These are phyloP conservation scores for Microtus montanus DNA, from an alignment of 2,113 vertebrate species.

Conservation along the genomic window DNA sequence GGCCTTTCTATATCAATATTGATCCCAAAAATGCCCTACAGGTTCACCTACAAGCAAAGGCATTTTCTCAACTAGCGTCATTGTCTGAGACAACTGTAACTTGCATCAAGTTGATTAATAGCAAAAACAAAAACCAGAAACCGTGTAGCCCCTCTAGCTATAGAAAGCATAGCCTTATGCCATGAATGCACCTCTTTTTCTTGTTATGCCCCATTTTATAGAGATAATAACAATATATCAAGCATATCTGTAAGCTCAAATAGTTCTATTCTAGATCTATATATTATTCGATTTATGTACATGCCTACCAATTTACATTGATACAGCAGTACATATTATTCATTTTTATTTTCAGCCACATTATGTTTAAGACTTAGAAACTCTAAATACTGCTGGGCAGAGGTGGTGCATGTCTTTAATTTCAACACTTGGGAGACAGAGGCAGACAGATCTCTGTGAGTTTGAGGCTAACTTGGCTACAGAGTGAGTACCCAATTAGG, in stretches of 20 bases:
- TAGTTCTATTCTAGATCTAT: not conserved
- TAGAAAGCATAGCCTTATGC: not conserved
- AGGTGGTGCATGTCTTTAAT: too few relatives aligned
- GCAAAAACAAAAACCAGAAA: not conserved
- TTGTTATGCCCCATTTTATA: not conserved
- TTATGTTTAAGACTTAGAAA: constrained; percentile 15
- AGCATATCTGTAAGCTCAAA: not conserved
- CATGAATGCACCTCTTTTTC: not conserved
- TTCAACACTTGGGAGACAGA: too few relatives aligned
- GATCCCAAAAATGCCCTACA: not conserved
- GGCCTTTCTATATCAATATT: not conserved
- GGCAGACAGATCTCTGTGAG: too few relatives aligned
- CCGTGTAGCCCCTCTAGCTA: not conserved
- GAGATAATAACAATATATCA: not conserved
- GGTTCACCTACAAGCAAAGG: not conserved
- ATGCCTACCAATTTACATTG: not conserved
- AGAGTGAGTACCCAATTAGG: too few relatives aligned
- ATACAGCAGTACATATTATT: not conserved
- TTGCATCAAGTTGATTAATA: not conserved
- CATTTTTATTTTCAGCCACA: constrained; percentile 33
- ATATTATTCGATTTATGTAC: not conserved
- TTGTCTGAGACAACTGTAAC: not conserved
- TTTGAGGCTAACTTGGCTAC: too few relatives aligned
- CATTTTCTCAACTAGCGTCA: not conserved
- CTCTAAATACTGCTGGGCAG: not conserved